Evolutionary conservation across 2,888 invertebrate genomes (phyloP).

Genomic region (Ectemnius continuus): DNA sequence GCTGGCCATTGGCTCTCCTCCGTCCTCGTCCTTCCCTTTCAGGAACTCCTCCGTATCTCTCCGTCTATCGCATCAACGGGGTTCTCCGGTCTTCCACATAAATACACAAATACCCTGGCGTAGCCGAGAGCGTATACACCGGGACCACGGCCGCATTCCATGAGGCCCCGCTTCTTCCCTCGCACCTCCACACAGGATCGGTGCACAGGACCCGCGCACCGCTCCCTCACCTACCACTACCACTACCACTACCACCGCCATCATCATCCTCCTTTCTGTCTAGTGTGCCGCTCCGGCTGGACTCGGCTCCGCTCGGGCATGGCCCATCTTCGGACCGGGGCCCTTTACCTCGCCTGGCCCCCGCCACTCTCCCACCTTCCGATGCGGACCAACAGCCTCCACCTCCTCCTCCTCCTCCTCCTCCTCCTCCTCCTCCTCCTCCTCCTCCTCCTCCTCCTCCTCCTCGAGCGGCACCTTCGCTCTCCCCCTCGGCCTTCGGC

Average conservation of each 20-base stretch:
- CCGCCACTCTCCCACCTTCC: slow-evolving; percentile 16
- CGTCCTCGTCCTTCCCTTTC: slow-evolving; percentile 48
- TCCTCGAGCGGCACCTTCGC: slow-evolving; percentile 23
- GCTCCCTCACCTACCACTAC: slow-evolving; percentile 16
- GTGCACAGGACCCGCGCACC: slow-evolving; percentile 17
- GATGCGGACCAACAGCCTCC: slow-evolving; percentile 7
- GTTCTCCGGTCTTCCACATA: slow-evolving; percentile 74
- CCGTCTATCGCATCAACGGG: slow-evolving; percentile 47
- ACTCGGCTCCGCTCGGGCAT: slow-evolving; percentile 49
- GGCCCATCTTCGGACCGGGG: slow-evolving; percentile 62
- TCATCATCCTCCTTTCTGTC: neutral
- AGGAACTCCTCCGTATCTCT: slow-evolving; percentile 41
- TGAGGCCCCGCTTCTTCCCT: slow-evolving; percentile 67
- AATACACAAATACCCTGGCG: slow-evolving; percentile 75
- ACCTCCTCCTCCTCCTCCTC: slow-evolving; percentile 8
- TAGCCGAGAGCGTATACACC: slow-evolving; percentile 68
- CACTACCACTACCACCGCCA: slow-evolving; percentile 21
- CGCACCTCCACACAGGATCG: slow-evolving; percentile 48
- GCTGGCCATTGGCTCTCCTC: slow-evolving; percentile 74
- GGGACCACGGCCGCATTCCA: slow-evolving; percentile 76
- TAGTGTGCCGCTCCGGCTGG: slow-evolving; percentile 44
- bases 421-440: neutral
- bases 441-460: slow-evolving; percentile 46
- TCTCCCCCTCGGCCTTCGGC: slow-evolving; percentile 23
- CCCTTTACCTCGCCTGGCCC: slow-evolving; percentile 58